phyloP scores from a whole-genome alignment of 2,888 invertebrate genomes.

The Drosophila tanythrix region DNA sequence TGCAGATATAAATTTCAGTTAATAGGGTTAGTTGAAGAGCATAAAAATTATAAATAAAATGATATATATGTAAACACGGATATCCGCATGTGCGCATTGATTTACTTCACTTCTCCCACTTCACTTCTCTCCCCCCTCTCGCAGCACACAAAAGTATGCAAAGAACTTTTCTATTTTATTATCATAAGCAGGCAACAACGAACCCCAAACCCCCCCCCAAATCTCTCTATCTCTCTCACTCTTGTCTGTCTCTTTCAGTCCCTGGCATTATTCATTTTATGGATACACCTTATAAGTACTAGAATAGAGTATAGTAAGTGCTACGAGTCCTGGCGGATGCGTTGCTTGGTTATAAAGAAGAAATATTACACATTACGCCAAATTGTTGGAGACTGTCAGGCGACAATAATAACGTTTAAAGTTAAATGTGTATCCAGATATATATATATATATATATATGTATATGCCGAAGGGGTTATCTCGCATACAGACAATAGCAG shows the following conservation, averaged over 20 bases:
- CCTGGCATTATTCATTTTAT: constrained; percentile 10
- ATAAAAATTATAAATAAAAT: constrained; percentile 54
- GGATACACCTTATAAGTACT: constrained; percentile 58
- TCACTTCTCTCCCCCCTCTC: neutral
- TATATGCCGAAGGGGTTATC: neutral
- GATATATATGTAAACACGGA: constrained; percentile 69
- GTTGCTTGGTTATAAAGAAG: constrained; percentile 83
- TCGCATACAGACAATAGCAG: constrained; percentile 30
- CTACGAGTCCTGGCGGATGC: constrained; percentile 51
- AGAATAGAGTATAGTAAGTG: constrained; percentile 42
- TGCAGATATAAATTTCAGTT: constrained; percentile 12
- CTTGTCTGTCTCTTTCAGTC: neutral
- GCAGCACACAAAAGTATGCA: constrained; percentile 48
- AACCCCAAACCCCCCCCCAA: constrained; percentile 8
- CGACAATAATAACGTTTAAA: constrained; percentile 83
- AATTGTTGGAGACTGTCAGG: constrained; percentile 83
- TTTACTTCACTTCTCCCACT: constrained; percentile 41
- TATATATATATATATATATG: neutral
- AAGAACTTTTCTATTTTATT: constrained; percentile 64
- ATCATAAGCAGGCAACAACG: constrained; percentile 54
- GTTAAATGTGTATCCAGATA: constrained; percentile 44
- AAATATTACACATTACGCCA: constrained; percentile 84
- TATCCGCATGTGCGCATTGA: constrained; percentile 64
- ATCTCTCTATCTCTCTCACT: neutral
- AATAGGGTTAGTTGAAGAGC: constrained; percentile 1